Conservation (phyloP, 64 coral and sea anemone species). For the Acropora yongei region DNA sequence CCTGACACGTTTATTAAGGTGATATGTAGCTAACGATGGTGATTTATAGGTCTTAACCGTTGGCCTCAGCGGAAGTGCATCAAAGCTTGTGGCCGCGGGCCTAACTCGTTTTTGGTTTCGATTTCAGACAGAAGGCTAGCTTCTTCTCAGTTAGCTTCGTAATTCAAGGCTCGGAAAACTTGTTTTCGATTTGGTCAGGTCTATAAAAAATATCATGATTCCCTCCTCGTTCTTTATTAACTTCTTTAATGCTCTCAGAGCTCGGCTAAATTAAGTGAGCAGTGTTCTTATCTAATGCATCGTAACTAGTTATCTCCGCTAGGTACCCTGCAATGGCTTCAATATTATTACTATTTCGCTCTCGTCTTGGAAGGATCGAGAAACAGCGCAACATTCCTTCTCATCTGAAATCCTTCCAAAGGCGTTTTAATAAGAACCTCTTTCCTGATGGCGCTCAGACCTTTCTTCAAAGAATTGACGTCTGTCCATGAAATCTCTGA, state of each 20-base stretch:
- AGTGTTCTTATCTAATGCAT: neutral
- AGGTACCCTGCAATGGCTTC: no score
- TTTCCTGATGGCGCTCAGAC: neutral
- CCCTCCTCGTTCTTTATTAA: no score
- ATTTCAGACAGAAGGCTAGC: neutral
- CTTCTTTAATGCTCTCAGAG: no score
- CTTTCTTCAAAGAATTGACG: neutral
- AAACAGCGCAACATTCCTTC: neutral
- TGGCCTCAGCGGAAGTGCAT: neutral
- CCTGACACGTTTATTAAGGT: no score
- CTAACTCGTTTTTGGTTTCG: neutral
- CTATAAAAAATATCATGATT: no score
- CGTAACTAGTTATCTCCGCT: no score
- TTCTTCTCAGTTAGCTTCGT: neutral
- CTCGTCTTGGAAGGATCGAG: neutral
- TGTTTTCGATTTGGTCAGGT: no score
- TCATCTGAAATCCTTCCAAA: neutral
- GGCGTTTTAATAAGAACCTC: neutral
- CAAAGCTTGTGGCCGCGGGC: neutral
- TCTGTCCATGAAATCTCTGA: neutral
- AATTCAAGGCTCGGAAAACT: no score
- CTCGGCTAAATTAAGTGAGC: neutral
- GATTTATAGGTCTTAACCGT: neutral
- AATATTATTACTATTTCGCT: no score
- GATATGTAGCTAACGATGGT: no score